These are phyloP conservation scores for Conomelus anceps DNA, from an alignment of 2,888 invertebrate genomes.

Conservation along the genomic window DNA sequence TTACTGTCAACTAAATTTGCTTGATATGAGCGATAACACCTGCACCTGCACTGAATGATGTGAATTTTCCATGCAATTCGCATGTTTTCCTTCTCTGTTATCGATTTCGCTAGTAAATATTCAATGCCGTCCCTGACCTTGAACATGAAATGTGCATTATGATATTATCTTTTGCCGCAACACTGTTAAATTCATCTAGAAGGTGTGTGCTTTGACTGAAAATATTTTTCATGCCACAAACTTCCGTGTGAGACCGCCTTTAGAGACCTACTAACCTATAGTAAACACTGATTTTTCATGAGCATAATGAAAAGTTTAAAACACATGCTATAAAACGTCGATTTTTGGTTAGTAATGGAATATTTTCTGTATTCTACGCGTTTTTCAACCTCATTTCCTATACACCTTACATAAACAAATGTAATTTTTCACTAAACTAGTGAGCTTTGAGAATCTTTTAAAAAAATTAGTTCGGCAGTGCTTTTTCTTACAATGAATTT, in stretches of 20 bases:
- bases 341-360: background rate
- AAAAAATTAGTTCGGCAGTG: no score
- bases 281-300: background rate
- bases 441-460: no score
- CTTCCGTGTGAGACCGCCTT: background rate
- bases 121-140: background rate
- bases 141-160: background rate
- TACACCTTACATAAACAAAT: no score
- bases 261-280: background rate
- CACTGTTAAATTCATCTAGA: background rate
- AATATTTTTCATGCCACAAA: background rate
- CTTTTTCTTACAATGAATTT: no score
- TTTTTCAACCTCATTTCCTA: background rate
- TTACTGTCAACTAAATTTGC: background rate
- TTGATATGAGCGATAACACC: no score
- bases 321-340: no score
- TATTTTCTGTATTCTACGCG: background rate
- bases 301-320: background rate
- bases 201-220: background rate
- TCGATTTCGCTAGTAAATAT: background rate
- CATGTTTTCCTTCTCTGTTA: background rate
- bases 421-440: no score
- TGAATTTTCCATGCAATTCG: background rate
- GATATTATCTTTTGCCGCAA: background rate
- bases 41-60: background rate